Conservation (phyloP, 2,888 invertebrate species). For the Brachyopa scutellaris region DNA sequence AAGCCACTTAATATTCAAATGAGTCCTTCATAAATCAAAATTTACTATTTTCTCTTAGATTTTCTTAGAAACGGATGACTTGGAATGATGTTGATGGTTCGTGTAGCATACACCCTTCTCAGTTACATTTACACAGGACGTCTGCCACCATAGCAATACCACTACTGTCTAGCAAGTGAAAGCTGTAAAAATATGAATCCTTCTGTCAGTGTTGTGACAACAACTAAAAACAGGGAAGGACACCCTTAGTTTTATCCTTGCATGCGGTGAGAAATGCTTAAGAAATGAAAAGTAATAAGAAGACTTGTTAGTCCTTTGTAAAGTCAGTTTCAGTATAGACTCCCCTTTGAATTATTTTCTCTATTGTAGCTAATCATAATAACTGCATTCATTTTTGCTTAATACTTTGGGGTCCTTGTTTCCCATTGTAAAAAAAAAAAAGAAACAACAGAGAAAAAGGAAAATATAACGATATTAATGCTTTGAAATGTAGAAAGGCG, state of each 20-base stretch:
- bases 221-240: background rate
- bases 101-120: slow-evolving; percentile 22
- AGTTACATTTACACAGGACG: background rate
- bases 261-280: slow-evolving; percentile 21
- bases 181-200: slow-evolving; percentile 44
- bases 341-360: slow-evolving; percentile 23
- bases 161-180: slow-evolving; percentile 46
- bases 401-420: slow-evolving; percentile 16
- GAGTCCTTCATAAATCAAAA: slow-evolving; percentile 69
- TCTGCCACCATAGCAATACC: background rate
- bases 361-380: slow-evolving; percentile 54
- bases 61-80: slow-evolving; percentile 24
- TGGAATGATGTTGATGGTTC: background rate
- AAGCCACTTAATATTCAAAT: slow-evolving; percentile 72
- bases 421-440: background rate
- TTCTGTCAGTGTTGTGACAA: slow-evolving; percentile 28
- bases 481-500: background rate
- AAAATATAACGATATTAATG: slow-evolving; percentile 14
- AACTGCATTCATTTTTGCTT: slow-evolving; percentile 57
- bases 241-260: slow-evolving; percentile 22
- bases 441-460: background rate
- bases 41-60: slow-evolving; percentile 63
- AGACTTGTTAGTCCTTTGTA: slow-evolving; percentile 32
- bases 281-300: slow-evolving; percentile 17
- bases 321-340: background rate